Conservation (phyloP, 2,888 invertebrate species). For the Eupeodes latifasciatus region DNA sequence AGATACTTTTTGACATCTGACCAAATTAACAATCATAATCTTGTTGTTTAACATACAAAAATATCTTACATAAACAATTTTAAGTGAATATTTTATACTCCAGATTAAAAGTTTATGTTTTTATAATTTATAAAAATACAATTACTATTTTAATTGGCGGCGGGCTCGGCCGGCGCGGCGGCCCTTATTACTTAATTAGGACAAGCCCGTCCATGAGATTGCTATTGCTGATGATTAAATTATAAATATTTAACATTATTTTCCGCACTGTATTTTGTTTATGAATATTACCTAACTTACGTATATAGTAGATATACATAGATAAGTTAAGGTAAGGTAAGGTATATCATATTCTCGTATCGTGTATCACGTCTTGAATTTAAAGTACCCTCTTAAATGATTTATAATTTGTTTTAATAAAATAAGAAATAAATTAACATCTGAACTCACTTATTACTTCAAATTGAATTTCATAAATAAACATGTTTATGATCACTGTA, state of each 20-base stretch:
- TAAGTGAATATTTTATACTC: too few species aligned
- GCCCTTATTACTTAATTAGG: neutral
- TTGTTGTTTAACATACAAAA: too few species aligned
- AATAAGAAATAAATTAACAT: slow-evolving; percentile 71
- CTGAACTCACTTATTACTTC: slow-evolving; percentile 73
- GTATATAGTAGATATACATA: neutral
- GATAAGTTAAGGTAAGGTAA: too few species aligned
- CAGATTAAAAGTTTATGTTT: too few species aligned
- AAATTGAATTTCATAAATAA: slow-evolving; percentile 74
- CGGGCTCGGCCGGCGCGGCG: too few species aligned
- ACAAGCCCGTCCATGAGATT: neutral
- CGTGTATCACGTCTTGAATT: slow-evolving; percentile 59
- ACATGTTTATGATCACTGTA: slow-evolving; percentile 70
- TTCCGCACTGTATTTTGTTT: slow-evolving; percentile 12
- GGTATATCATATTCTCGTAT: too few species aligned
- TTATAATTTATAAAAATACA: neutral
- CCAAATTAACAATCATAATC: too few species aligned
- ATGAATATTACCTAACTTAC: slow-evolving; percentile 38
- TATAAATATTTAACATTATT: slow-evolving; percentile 14
- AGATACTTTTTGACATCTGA: too few species aligned
- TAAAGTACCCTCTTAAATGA: slow-evolving; percentile 70
- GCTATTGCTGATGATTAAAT: neutral
- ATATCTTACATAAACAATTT: too few species aligned
- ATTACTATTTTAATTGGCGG: neutral
- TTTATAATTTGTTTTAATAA: slow-evolving; percentile 74